Base-by-base conservation (phyloP, 2,113 vertebrate genomes). In the Hyperoodon ampullatus region DNA sequence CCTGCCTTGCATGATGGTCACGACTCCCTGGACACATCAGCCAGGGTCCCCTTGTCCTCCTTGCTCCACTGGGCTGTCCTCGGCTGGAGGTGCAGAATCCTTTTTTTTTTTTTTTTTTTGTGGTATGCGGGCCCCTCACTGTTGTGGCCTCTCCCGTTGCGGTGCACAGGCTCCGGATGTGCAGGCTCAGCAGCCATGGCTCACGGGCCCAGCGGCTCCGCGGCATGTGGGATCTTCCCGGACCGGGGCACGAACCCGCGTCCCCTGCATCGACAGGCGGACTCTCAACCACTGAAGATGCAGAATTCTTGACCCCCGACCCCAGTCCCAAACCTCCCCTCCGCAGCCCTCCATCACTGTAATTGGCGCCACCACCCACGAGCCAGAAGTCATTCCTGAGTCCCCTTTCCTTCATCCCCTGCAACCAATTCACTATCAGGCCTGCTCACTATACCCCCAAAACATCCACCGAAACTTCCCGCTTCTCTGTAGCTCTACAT, bases 11-110 rank as follows among this genome's bases (percentile, higher is more conserved):
- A 0, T 28, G 61, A 2, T 18, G 24, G 15, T 18, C 71, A 13
- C 7, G 0, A 16, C 3, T 15, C 39, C 60, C 74, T 44, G 5
- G 16, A 30, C 58, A 66, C 1, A 0, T 7, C 30, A 23, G 26
- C 65, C 90, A 53, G 44, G 33, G 9, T 21, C 6, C 18, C 61
- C 39, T 65, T 30, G 21, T 23, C 26, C 47, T 44, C 33, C 30
- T 14, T 35, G 47, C 26, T 30, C 15, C 44, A 16, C 19, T 12
- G 10, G 24, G n/a, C 24, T 30, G 23, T 65, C 39, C 28, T 16
- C 26, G 30, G n/a, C 78, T 23, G 3, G 74, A 90, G 61, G 39
- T 0, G 39, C 70, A 77, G 72, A 77, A 13, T 39, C 24, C 60
- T 26, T 24, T n/a, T n/a, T n/a, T n/a, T n/a, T n/a, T n/a, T n/a